Base-by-base conservation (phyloP, 2,888 invertebrate species). In the Leucoma salicis region DNA sequence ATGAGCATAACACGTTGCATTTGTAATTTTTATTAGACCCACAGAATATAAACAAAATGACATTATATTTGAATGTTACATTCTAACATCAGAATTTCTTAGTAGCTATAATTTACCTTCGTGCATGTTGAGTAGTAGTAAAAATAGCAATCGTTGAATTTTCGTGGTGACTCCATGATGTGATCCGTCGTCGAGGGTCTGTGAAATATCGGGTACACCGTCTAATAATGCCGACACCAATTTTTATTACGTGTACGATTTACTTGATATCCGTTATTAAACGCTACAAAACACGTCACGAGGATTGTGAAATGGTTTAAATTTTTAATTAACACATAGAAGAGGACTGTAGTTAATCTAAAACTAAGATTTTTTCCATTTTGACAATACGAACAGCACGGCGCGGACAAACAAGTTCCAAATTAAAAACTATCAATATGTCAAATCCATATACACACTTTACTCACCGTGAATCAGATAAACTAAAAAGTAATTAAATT, bases 121-220 rank as follows among this genome's bases (percentile, higher is more conserved):
- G 93, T 93, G 79, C 96, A 96, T 52, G 94, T 94, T 42, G 96
- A 96, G 78, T 96, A 96, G 78, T 95, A 96, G 84, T 94, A 96
- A 90, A 96, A 96, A 84, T 96, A 96, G 83, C 96, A 96, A 82
- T 96, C 96, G 82, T 95, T 94, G 79, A 94, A 93, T 89, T 94
- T 94, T 70, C 92, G 91, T 64, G 92, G 93, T 64, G 93, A 93
- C 85, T 94, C 94, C 92, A 94, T 92, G 72, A 77, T 81, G 75
- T 70, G 63, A 62, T 72, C 69, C 66, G 69, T 75, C 74, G 65
- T 74, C 80, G 76, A 78, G 77, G 76, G 73, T 78, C 85, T 86
- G 80, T 67, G 66, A 76, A 82, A 72, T 65, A 72, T 55, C 59
- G 70, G 46, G 56, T 60, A 63, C 61, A 69, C 65, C 44, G 59